Evolutionary conservation across 2,797 vertebrate species (phyloP).

Genomic region (Coregonus ussuriensis): DNA sequence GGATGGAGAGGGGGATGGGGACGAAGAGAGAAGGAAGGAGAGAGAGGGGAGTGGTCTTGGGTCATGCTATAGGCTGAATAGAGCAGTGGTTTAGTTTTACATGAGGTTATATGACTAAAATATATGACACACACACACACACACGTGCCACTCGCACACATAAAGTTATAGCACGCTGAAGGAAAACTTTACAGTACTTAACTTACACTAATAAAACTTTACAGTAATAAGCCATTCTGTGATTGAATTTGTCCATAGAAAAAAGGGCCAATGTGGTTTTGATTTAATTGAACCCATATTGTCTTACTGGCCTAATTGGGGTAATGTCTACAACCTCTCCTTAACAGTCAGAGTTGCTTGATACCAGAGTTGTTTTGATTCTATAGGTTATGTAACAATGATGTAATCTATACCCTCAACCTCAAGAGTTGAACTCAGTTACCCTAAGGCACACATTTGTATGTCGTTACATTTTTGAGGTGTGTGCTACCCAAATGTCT

Average conservation of each 20-base stretch:
- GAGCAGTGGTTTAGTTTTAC: not conserved
- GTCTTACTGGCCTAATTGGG: not conserved
- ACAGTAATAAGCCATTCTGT: not conserved
- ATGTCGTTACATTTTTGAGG: not conserved
- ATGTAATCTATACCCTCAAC: not conserved
- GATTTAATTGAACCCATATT: not conserved
- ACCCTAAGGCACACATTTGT: not conserved
- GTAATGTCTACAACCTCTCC: not conserved
- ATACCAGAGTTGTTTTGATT: not conserved
- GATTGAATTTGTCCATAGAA: not conserved
- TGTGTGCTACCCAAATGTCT: not conserved
- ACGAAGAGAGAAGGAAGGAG: not conserved
- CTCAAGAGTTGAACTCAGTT: not conserved
- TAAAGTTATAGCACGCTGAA: not conserved
- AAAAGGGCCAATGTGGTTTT: not conserved
- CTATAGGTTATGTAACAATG: not conserved
- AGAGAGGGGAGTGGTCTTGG: not conserved
- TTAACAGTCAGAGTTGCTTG: not conserved
- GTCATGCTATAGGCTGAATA: not conserved
- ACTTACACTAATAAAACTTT: not conserved
- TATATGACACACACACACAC: constrained; percentile 34
- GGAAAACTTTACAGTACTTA: not conserved
- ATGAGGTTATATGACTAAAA: not conserved
- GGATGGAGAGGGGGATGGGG: not conserved
- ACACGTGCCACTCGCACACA: constrained; percentile 7